Percentiles rank a stretch among this genome's conserved stretches.
These are phyloP conservation scores for Patella caerulea DNA, from an alignment of 2,888 invertebrate genomes.

Conservation along the genomic window DNA sequence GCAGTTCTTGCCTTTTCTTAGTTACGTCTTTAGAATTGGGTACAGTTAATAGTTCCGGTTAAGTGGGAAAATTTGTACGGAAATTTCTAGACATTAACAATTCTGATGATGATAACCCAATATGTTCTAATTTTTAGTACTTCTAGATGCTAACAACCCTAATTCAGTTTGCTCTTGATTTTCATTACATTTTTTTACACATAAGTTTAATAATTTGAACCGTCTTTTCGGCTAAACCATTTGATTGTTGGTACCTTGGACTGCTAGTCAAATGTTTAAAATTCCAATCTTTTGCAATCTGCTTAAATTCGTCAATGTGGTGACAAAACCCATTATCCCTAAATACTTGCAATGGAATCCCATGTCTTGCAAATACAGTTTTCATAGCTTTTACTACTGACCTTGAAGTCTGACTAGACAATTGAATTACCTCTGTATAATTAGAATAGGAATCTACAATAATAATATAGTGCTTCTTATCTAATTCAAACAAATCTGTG, in stretches of 20 bases:
- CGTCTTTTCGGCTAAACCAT: slow-evolving; percentile 41
- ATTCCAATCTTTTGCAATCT: slow-evolving; percentile 33
- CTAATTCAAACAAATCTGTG: slow-evolving; percentile 19
- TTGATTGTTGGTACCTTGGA: slow-evolving; percentile 38
- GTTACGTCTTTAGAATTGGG: slow-evolving; percentile 19
- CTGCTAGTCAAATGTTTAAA: slow-evolving; percentile 38
- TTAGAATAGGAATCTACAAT: slow-evolving; percentile 19
- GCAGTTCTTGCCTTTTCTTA: slow-evolving; percentile 23
- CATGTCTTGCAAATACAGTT: slow-evolving; percentile 24
- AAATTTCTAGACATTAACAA: slow-evolving; percentile 29
- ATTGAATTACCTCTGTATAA: slow-evolving; percentile 19
- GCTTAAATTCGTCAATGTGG: slow-evolving; percentile 24
- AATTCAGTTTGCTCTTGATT: slow-evolving; percentile 20
- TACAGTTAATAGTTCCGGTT: not conserved
- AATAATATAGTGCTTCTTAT: slow-evolving; percentile 19
- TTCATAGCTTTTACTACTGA: slow-evolving; percentile 32
- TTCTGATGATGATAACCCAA: slow-evolving; percentile 30
- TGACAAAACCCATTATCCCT: slow-evolving; percentile 41
- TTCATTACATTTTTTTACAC: slow-evolving; percentile 23
- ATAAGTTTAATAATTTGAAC: slow-evolving; percentile 42
- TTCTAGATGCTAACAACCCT: slow-evolving; percentile 30
- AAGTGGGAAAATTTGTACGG: slow-evolving; percentile 16
- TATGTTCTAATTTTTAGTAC: slow-evolving; percentile 25
- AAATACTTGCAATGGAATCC: slow-evolving; percentile 28
- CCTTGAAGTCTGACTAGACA: slow-evolving; percentile 13